Evolutionary conservation across 1,140 invertebrate genomes (phyloP), one percentile per base, ranked within the genome.

Genomic region (Achatina immaculata): DNA sequence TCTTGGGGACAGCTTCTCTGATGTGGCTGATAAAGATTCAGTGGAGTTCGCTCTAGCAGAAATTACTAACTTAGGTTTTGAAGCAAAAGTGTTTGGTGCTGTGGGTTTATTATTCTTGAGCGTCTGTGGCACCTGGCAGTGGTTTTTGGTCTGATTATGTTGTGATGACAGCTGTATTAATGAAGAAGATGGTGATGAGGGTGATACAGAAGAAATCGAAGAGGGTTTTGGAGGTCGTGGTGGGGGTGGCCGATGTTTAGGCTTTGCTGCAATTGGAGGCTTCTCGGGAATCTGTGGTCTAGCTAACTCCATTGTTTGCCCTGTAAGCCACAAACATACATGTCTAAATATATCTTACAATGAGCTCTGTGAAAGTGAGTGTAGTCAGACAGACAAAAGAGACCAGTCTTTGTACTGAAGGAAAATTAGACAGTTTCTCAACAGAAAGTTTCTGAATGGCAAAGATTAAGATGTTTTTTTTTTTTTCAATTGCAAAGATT

Each of bases 231-330:
- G 74, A 9, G 76, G 62, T 4, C 58, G 65, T 45, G 76, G 76
- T 9, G 76, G 58, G 9, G 76, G 24, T 36, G 72, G 16, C 38
- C 43, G 48, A 16, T 31, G 38, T 31, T 28, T 78, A 7, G 76
- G 76, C 28, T 78, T 78, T n/a, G 76, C 76, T 21, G 76, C 76
- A 40, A 78, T 40, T 66, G 76, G 58, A 66, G 76, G 76, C 38
- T 68, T 78, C 28, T 45, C 76, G 9, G 76, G n/a, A 0, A 42
- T 24, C 38, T 42, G 68, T 31, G 58, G 58, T 34, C 16, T 62
- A 6, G 58, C 58, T 6, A 62, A 4, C 58, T 62, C 58, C 58
- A 62, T 62, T 6, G 42, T 28, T n/a, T 28, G 36, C 1, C 21
- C 42, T 71, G 68, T n/a, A n/a, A n/a, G n/a, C n/a, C n/a, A n/a